phyloP scores from a whole-genome alignment of 92 coral and sea anemone genomes.

The Bergia puertoricense region DNA sequence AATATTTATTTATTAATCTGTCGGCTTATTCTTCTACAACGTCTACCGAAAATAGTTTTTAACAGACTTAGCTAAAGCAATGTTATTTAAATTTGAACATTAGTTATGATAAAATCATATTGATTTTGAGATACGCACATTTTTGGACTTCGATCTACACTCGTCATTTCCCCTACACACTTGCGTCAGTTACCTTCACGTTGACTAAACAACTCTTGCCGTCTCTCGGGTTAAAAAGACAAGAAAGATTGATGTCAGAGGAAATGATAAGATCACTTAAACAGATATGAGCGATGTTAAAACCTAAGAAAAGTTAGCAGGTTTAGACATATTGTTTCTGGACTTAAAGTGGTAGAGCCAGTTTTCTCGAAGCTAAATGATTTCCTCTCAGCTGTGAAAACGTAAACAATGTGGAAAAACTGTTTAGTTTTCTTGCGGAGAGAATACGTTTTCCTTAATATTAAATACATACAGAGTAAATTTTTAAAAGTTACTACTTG shows the following conservation, averaged over 20 bases:
- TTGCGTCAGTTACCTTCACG: not conserved
- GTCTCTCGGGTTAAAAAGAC: not conserved
- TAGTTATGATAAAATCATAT: not conserved
- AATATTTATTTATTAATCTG: not conserved
- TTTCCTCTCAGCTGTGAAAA: not conserved
- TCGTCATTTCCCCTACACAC: not conserved
- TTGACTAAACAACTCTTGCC: not conserved
- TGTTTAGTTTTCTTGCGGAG: not conserved
- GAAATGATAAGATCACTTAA: conserved; percentile 3
- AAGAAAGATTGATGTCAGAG: not conserved
- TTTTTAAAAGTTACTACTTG: not conserved
- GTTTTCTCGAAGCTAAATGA: not conserved
- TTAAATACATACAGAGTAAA: not conserved
- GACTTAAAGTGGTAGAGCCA: not conserved
- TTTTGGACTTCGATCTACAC: not conserved
- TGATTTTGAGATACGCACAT: not conserved
- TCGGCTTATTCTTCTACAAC: not conserved
- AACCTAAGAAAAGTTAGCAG: not conserved
- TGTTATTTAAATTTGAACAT: not conserved
- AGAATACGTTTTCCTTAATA: not conserved
- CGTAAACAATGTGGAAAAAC: not conserved
- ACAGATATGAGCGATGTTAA: conserved; percentile 1
- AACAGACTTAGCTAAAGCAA: not conserved
- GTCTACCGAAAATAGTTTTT: not conserved
- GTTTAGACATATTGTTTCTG: not conserved